Evolutionary conservation across 2,797 vertebrate species (phyloP).

Genomic region (Rhinophrynus dorsalis): DNA sequence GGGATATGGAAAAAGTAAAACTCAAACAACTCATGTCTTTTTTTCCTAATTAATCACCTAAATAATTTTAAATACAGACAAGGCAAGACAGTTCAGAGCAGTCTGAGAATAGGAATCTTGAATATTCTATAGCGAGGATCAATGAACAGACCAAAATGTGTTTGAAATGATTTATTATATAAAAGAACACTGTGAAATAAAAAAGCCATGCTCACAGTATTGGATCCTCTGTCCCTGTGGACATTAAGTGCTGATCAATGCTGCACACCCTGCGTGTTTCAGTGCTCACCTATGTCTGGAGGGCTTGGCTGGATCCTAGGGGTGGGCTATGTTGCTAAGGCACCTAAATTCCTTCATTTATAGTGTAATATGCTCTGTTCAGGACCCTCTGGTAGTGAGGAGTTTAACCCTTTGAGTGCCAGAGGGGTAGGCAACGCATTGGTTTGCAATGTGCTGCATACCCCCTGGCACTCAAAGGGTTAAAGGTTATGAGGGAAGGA

Average conservation of each 20-base stretch:
- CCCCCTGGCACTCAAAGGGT: too few relatives aligned
- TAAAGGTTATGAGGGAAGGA: conserved; percentile 15
- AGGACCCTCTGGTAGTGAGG: too few relatives aligned
- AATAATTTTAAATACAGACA: too few relatives aligned
- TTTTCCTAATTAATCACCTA: too few relatives aligned
- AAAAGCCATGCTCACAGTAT: conserved; percentile 48
- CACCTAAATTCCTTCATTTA: conserved; percentile 41
- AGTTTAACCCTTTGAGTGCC: conserved; percentile 22
- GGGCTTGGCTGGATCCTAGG: conserved; percentile 18
- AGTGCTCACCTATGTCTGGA: conserved; percentile 5
- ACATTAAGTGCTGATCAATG: conserved; percentile 44
- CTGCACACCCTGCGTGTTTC: conserved; percentile 30
- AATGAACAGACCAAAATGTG: not conserved
- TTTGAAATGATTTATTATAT: conserved; percentile 43
- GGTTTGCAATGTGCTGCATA: too few relatives aligned
- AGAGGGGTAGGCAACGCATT: too few relatives aligned
- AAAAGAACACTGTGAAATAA: conserved; percentile 45
- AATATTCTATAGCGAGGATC: too few relatives aligned
- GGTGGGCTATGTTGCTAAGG: conserved; percentile 42
- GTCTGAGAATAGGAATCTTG: too few relatives aligned
- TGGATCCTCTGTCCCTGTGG: conserved; percentile 17
- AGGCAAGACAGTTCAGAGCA: too few relatives aligned
- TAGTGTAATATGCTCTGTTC: too few relatives aligned
- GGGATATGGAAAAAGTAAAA: too few relatives aligned
- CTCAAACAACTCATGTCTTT: too few relatives aligned